phyloP scores from a whole-genome alignment of 2,888 invertebrate genomes.

The Anorthoa munda region DNA sequence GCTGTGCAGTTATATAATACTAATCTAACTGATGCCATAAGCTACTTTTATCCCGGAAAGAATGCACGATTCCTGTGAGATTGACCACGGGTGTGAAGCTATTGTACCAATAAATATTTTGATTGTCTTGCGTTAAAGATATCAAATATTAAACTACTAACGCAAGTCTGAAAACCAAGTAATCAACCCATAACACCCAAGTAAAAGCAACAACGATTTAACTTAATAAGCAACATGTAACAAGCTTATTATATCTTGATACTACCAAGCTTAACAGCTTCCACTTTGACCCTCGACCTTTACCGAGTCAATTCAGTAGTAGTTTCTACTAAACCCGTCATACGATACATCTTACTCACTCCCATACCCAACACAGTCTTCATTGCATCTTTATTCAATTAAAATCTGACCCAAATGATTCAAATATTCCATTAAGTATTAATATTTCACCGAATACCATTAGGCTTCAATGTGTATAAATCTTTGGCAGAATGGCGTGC shows the following conservation, averaged over 20 bases:
- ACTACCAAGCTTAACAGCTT: not conserved
- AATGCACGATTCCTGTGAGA: no score
- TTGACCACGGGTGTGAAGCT: no score
- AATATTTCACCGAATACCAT: constrained; percentile 70
- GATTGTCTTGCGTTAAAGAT: no score
- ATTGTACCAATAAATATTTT: no score
- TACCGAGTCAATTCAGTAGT: constrained; percentile 17
- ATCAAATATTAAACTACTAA: not conserved
- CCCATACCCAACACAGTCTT: constrained; percentile 26
- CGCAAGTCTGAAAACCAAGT: not conserved
- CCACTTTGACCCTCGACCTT: constrained; percentile 30
- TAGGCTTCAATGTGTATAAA: constrained; percentile 58
- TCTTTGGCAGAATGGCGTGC: constrained; percentile 54
- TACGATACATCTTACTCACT: constrained; percentile 51
- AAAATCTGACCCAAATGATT: constrained; percentile 56
- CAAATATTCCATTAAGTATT: constrained; percentile 70
- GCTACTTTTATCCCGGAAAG: no score
- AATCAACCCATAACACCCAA: no score
- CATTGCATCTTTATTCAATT: constrained; percentile 60
- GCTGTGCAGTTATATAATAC: no score
- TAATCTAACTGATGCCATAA: no score
- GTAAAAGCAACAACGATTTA: not conserved
- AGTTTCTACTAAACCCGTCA: constrained; percentile 45
- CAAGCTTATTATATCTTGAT: constrained; percentile 6
- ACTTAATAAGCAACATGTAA: constrained; percentile 6